These are phyloP conservation scores for Thermophis baileyi DNA, from an alignment of 2,113 vertebrate species.

Conservation along the genomic window DNA sequence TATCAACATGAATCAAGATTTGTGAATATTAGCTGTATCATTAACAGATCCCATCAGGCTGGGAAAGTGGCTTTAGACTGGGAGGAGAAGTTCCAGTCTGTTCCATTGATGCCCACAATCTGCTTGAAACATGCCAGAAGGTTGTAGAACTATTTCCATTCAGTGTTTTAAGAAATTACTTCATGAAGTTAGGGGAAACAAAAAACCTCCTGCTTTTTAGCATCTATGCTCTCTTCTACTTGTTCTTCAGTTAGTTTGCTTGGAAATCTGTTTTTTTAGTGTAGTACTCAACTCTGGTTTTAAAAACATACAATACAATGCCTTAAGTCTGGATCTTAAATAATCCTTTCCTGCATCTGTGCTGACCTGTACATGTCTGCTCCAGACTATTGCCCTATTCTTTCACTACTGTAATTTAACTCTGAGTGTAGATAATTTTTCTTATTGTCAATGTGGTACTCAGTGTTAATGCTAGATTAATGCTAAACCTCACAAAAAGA, in stretches of 20 bases:
- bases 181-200: neutral
- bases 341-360: neutral
- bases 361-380: neutral
- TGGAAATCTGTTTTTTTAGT: neutral
- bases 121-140: neutral
- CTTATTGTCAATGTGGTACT: neutral
- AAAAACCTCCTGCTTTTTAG: neutral
- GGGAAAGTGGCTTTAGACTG: neutral
- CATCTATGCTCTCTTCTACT: neutral
- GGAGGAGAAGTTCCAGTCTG: neutral
- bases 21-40: neutral
- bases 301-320: neutral
- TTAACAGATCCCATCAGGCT: neutral
- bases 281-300: neutral
- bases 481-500: too few relatives aligned
- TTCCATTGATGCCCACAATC: neutral
- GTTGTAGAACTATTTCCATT: neutral
- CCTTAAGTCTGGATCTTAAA: neutral
- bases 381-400: neutral
- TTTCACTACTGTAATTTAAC: neutral
- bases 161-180: neutral
- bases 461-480: neutral
- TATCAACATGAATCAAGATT: neutral
- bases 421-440: neutral
- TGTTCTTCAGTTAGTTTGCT: neutral